A percentile compares a stretch with the other conserved stretches of the same genome.
These are phyloP conservation scores for Centroberyx gerrardi DNA, from an alignment of 2,797 vertebrate genomes.

Conservation along the genomic window DNA sequence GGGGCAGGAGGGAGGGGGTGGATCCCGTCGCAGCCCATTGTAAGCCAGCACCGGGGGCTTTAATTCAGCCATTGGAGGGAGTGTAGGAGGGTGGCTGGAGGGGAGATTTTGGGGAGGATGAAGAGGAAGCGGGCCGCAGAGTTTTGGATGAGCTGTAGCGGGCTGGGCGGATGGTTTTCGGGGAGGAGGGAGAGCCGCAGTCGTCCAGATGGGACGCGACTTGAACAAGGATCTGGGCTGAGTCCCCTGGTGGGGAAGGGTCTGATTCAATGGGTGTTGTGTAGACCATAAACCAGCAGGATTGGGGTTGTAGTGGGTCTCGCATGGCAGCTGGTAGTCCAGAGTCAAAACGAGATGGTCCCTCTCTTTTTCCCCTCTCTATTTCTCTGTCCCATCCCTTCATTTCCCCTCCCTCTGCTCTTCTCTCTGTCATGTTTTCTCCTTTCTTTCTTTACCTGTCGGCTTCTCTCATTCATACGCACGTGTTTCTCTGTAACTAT, in stretches of 20 bases:
- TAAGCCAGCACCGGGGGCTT: constrained; percentile 31
- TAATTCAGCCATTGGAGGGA: constrained; percentile 35
- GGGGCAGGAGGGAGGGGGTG: constrained; percentile 45
- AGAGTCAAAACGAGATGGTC: too few species aligned
- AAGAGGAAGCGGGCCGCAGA: background rate
- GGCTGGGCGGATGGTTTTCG: constrained; percentile 17
- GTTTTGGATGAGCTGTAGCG: constrained; percentile 30
- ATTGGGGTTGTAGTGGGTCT: too few species aligned
- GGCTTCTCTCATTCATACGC: background rate
- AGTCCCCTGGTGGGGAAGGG: constrained; percentile 33
- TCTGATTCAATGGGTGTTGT: background rate
- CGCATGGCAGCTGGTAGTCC: too few species aligned
- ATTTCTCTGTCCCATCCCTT: too few species aligned
- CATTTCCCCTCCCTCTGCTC: too few species aligned
- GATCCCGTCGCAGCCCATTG: constrained; percentile 40
- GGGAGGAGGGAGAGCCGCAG: constrained; percentile 21
- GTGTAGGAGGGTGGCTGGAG: constrained; percentile 34
- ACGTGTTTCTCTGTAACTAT: background rate
- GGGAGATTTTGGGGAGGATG: constrained; percentile 11
- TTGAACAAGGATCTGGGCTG: constrained; percentile 40
- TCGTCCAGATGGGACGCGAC: constrained; percentile 68
- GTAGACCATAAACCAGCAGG: constrained; percentile 38
- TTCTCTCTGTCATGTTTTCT: too few species aligned
- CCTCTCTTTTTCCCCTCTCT: constrained; percentile 4
- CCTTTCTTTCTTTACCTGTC: too few species aligned